Evolutionary conservation across 1,140 invertebrate species (phyloP).

Genomic region (Orchestia grillus): DNA sequence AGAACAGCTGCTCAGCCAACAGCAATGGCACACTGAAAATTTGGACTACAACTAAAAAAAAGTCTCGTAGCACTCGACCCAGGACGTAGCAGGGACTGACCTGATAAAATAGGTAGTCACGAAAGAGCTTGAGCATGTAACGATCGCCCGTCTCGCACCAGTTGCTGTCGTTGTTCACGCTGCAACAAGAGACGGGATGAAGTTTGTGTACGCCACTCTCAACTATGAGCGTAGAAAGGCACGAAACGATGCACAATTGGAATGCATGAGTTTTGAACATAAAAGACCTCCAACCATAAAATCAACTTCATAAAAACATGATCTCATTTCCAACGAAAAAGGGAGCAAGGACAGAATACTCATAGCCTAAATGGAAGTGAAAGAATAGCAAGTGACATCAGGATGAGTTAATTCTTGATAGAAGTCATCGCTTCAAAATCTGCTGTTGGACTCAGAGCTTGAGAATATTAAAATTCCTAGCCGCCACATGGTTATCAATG

Average conservation of each 20-base stretch:
- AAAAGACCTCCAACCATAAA: background rate
- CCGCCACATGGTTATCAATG: background rate
- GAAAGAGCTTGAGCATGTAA: conserved; percentile 97
- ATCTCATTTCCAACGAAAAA: background rate
- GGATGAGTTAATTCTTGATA: background rate
- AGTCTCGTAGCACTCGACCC: background rate
- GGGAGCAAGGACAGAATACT: background rate
- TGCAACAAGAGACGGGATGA: conserved; percentile 69
- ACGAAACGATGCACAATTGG: background rate
- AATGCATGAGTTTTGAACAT: background rate
- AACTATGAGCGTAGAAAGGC: background rate
- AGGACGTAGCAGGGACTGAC: conserved; percentile 54
- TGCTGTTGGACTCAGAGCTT: no score
- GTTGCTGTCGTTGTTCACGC: conserved; percentile 89
- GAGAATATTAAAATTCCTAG: background rate
- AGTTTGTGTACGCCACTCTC: background rate
- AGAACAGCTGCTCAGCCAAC: no score
- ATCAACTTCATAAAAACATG: background rate
- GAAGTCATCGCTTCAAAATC: background rate
- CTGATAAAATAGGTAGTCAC: conserved; percentile 97
- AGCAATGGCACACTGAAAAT: background rate
- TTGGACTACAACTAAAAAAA: background rate
- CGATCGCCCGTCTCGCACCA: conserved; percentile 98
- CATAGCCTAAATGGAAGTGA: background rate
- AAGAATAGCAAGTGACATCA: background rate